Evolutionary conservation across 2,797 vertebrate genomes (phyloP).

Genomic region (Siniperca undulata): DNA sequence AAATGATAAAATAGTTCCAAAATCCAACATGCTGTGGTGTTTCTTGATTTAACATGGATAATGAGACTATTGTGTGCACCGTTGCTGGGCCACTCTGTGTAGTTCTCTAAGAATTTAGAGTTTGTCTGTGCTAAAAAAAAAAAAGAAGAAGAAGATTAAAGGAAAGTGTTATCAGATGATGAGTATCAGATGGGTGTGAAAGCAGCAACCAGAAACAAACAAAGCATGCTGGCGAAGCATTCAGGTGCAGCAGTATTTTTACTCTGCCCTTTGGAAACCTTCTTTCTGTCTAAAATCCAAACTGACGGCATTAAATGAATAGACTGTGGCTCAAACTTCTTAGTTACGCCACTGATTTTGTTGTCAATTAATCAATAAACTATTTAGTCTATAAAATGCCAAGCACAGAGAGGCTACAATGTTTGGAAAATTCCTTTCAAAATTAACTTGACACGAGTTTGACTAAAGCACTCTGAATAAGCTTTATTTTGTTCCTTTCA

Average conservation of each 20-base stretch:
- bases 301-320: neutral
- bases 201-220: constrained; percentile 1
- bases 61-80: neutral
- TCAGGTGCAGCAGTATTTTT: neutral
- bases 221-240: neutral
- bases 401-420: neutral
- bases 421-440: neutral
- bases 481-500: neutral
- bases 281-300: neutral
- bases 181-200: neutral
- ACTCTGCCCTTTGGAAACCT: neutral
- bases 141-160: constrained; percentile 3
- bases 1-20: neutral
- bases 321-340: no score
- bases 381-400: neutral
- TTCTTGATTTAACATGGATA: neutral
- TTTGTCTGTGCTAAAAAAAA: neutral
- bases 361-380: neutral
- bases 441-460: no score
- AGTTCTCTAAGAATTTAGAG: neutral
- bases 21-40: neutral
- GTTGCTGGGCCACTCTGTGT: neutral
- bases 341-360: neutral
- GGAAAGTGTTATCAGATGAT: neutral
- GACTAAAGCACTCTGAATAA: neutral